phyloP scores from a whole-genome alignment of 1,140 invertebrate genomes.

The Apis dorsata region DNA sequence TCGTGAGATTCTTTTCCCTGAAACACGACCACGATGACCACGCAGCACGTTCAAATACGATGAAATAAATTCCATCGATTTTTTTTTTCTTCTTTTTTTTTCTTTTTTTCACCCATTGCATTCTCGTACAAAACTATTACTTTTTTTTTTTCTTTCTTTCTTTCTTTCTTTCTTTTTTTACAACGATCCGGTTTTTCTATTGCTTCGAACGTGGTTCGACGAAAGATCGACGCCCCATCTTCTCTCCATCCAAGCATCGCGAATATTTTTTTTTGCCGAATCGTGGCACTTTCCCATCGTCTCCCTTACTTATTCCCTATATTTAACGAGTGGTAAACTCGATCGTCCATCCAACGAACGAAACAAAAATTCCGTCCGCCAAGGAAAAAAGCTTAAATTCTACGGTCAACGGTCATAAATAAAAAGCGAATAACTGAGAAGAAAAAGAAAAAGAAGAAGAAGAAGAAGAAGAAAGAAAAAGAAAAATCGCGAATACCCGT shows the following conservation, averaged over 20 bases:
- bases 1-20: not conserved
- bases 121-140: no score
- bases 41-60: not conserved
- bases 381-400: not conserved
- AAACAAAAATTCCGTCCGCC: not conserved
- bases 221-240: not conserved
- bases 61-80: not conserved
- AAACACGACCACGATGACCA: constrained; percentile 11
- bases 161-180: no score
- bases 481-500: not conserved
- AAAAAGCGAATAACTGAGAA: not conserved
- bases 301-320: not conserved
- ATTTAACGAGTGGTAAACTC: not conserved
- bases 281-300: not conserved
- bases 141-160: no score
- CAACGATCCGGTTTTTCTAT: no score
- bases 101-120: not conserved
- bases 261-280: no score
- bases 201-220: not conserved
- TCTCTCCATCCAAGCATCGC: not conserved
- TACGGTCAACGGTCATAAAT: constrained; percentile 9
- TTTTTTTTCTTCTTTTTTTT: no score
- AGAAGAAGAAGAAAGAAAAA: not conserved
- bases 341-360: not conserved
- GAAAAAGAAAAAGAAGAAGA: not conserved